Conservation (phyloP, 2,888 invertebrate genomes). For the Lepidocyrtinus sp. region DNA sequence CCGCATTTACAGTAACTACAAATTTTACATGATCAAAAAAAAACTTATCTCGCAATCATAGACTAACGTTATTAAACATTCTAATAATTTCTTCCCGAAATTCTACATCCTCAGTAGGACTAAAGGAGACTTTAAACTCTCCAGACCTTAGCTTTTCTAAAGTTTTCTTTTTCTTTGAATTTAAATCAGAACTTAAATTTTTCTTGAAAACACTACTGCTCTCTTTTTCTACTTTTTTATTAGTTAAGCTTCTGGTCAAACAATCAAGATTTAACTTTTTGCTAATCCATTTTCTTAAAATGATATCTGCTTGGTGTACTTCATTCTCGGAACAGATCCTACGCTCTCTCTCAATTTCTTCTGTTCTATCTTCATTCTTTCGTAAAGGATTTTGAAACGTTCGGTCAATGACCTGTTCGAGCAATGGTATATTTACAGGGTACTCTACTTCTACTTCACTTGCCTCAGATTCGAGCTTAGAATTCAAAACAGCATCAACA, state of each 20-base stretch:
- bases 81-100: conserved; percentile 63
- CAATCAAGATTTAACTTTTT: conserved; percentile 53
- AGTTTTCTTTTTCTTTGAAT: conserved; percentile 39
- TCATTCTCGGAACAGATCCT: conserved; percentile 67
- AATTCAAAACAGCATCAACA: too few species aligned
- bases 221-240: not conserved
- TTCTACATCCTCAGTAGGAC: conserved; percentile 58
- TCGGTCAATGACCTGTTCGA: conserved; percentile 29
- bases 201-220: conserved; percentile 32
- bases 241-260: conserved; percentile 24
- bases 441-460: not conserved
- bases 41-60: too few species aligned
- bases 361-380: conserved; percentile 43
- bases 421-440: conserved; percentile 9
- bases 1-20: not conserved
- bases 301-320: conserved; percentile 67
- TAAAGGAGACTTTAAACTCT: conserved; percentile 40
- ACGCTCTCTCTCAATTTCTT: conserved; percentile 55
- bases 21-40: not conserved
- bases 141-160: conserved; percentile 61
- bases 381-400: conserved; percentile 48
- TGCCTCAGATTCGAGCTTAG: too few species aligned
- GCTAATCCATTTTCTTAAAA: conserved; percentile 66
- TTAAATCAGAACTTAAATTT: conserved; percentile 46
- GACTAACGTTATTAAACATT: conserved; percentile 38